Percentiles rank a stretch among this genome's conserved stretches.
These are phyloP conservation scores for Trogon melanurus DNA, from an alignment of 2,113 vertebrate species.

Conservation along the genomic window DNA sequence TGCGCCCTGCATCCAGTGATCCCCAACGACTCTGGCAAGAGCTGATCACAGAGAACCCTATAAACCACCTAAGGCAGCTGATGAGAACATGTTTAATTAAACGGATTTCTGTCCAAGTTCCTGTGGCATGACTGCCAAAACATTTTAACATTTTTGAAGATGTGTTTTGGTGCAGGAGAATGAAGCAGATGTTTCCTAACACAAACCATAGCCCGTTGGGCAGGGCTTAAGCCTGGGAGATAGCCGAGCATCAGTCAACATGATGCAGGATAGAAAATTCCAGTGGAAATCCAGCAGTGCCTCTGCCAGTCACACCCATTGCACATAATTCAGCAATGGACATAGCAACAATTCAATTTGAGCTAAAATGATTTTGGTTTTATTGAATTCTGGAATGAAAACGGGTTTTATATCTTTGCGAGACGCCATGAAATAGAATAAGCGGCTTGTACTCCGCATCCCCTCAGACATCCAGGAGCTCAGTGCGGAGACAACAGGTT, in stretches of 20 bases:
- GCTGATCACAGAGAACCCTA: background rate
- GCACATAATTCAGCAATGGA: background rate
- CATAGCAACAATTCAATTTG: background rate
- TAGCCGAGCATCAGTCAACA: background rate
- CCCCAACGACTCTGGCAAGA: background rate
- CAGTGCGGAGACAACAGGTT: background rate
- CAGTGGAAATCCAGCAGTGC: background rate
- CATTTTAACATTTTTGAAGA: background rate
- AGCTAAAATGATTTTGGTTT: slow-evolving; percentile 25
- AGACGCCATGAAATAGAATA: slow-evolving; percentile 31
- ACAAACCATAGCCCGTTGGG: background rate
- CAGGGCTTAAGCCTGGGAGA: background rate
- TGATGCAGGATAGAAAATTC: background rate
- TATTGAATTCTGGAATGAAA: slow-evolving; percentile 44
- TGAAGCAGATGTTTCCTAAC: background rate
- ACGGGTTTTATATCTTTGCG: background rate
- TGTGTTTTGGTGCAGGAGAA: background rate
- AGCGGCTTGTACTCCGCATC: slow-evolving; percentile 8
- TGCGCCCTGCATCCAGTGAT: background rate
- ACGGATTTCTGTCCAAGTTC: background rate
- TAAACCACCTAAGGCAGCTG: rapidly evolving
- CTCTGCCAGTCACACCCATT: background rate
- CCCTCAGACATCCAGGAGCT: background rate
- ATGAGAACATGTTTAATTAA: background rate
- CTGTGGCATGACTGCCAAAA: background rate